These are phyloP conservation scores for Trachurus trachurus DNA, from an alignment of 2,797 vertebrate genomes.

Conservation along the genomic window DNA sequence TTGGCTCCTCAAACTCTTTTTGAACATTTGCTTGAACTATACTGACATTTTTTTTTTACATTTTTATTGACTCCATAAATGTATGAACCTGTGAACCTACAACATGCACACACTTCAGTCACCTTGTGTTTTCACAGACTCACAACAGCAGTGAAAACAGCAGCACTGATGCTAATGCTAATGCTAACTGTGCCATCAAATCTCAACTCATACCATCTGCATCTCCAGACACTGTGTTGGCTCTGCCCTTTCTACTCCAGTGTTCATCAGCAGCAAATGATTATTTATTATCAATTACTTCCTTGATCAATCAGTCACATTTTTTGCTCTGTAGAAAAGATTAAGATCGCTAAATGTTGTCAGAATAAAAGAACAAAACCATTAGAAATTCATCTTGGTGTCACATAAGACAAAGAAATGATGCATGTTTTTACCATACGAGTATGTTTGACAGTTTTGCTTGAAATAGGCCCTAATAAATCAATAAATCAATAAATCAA, in stretches of 20 bases:
- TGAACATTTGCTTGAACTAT: not conserved
- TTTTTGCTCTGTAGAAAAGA: not conserved
- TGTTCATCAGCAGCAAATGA: not conserved
- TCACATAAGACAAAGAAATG: not conserved
- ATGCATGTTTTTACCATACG: not conserved
- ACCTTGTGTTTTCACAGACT: not conserved
- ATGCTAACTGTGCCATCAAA: not conserved
- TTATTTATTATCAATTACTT: not conserved
- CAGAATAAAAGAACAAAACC: not conserved
- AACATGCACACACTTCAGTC: not conserved
- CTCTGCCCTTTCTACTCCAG: not conserved
- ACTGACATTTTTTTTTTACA: not conserved
- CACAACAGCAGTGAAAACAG: no score
- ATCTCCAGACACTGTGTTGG: not conserved
- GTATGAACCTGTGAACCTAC: not conserved
- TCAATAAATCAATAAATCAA: no score
- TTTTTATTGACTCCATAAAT: not conserved
- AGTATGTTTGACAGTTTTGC: not conserved
- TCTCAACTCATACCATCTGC: not conserved
- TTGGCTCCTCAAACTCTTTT: constrained; percentile 20
- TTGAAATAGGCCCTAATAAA: not conserved
- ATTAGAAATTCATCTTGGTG: not conserved
- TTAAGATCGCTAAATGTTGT: not conserved
- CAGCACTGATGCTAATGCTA: no score
- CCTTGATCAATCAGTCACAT: not conserved